phyloP scores from a whole-genome alignment of 2,113 vertebrate genomes.

The Pheucticus melanocephalus region DNA sequence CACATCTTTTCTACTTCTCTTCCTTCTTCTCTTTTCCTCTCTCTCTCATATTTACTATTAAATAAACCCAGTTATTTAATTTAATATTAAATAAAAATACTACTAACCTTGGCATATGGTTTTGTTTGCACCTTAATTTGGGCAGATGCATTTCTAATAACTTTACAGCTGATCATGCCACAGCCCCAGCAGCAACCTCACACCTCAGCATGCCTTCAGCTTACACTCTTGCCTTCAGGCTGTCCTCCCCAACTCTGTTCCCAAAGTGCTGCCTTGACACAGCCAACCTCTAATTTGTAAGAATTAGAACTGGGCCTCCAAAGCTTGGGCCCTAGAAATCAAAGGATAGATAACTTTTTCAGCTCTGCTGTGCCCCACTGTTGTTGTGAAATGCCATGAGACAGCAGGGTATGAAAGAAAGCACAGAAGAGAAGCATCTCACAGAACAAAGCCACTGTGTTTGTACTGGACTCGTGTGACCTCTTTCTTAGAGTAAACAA shows the following conservation, averaged over 20 bases:
- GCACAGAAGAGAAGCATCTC: background rate
- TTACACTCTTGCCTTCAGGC: background rate
- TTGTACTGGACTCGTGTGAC: background rate
- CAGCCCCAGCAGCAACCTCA: background rate
- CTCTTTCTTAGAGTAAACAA: constrained; percentile 45
- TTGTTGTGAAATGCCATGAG: background rate
- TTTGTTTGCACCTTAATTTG: background rate
- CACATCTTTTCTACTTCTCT: background rate
- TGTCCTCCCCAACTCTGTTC: background rate
- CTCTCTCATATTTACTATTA: background rate
- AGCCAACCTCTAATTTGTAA: background rate
- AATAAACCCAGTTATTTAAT: background rate
- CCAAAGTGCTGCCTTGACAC: background rate
- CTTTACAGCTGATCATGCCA: background rate
- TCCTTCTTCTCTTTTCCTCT: background rate
- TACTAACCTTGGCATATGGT: background rate
- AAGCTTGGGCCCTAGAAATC: background rate
- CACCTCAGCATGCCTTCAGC: background rate
- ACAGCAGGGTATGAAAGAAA: constrained; percentile 6
- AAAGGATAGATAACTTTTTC: background rate
- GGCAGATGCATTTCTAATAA: background rate
- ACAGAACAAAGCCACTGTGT: constrained; percentile 1
- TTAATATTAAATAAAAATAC: background rate
- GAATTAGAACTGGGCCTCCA: background rate
- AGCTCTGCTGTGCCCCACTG: background rate